Evolutionary conservation across 2,797 vertebrate genomes (phyloP), one percentile per base, ranked within the genome.

Genomic region (Lutjanus argentimaculatus): DNA sequence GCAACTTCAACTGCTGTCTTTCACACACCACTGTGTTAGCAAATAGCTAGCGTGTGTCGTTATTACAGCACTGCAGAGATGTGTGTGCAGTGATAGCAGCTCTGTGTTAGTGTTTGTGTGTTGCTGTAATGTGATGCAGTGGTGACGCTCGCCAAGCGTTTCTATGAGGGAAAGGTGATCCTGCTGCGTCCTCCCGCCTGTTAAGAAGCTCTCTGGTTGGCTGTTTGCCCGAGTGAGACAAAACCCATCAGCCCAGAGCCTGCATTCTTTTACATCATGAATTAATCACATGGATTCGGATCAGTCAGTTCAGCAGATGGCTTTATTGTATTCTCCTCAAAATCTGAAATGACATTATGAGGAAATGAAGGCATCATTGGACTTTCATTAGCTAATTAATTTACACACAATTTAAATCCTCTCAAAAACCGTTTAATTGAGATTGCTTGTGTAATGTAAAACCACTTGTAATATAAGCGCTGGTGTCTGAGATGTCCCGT

Each of bases 51-150:
- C 4, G 43, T 10, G 21, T 65, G 42, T 71, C n/a, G 3, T 15
- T 25, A 13, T 16, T 17, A 7, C 17, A 42, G 15, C 12, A 17
- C 43, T 67, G 73, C 51, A 21, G 69, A 45, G 13, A 21, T 61
- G 52, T 57, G 52, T 46, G 1, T 69, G 30, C 49, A 45, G 56
- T 59, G 57, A 52, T 59, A 30, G 21, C 14, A 30, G 62, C 16
- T 66, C 43, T 14, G 67, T 70, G 68, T 67, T 67, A 16, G 19
- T 21, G 30, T 43, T 6, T 16, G 49, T 55, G 25, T 52, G 22
- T 52, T 75, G 22, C 71, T 78, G 79, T 80, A 65, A 83, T 57
- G 64, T 67, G 85, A 89, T 86, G 87, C 86, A 76, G 79, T 74
- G 75, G 22, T 71, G 61, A 61, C 0, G 8, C 52, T 59, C 5